Conservation (phyloP, 2,888 invertebrate species). For the Ganaspis brasiliensis region DNA sequence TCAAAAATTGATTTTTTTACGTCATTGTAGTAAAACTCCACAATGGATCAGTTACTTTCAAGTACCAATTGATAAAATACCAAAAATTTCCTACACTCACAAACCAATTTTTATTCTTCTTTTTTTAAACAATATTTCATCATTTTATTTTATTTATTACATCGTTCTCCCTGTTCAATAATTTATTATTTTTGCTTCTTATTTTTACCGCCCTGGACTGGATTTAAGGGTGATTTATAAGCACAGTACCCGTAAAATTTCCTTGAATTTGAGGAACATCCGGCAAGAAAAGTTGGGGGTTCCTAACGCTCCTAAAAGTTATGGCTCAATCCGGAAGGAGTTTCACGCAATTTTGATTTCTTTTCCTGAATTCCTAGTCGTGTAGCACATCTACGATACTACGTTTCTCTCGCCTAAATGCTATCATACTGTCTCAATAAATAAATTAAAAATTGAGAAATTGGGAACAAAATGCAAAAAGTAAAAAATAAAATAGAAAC, state of each 20-base stretch:
- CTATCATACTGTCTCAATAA: slow-evolving; percentile 49
- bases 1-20: no score
- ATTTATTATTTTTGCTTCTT: neutral
- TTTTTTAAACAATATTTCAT: slow-evolving; percentile 8
- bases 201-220: neutral
- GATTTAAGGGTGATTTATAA: neutral
- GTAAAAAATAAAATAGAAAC: no score
- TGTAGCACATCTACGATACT: slow-evolving; percentile 55
- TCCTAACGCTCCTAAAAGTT: slow-evolving; percentile 66
- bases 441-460: neutral
- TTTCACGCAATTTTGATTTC: slow-evolving; percentile 57
- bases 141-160: neutral
- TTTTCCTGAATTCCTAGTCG: slow-evolving; percentile 63
- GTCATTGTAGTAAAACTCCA: no score
- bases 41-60: no score
- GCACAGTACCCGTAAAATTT: neutral
- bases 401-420: slow-evolving; percentile 61
- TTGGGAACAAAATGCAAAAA: neutral
- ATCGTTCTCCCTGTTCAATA: no score
- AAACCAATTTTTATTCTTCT: no score
- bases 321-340: slow-evolving; percentile 58
- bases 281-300: slow-evolving; percentile 59
- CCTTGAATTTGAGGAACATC: slow-evolving; percentile 62
- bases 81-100: no score
- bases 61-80: no score